A percentile compares a stretch with the other conserved stretches of the same genome.
Conservation (phyloP, 2,113 vertebrate species). For the Coturnix japonica region DNA sequence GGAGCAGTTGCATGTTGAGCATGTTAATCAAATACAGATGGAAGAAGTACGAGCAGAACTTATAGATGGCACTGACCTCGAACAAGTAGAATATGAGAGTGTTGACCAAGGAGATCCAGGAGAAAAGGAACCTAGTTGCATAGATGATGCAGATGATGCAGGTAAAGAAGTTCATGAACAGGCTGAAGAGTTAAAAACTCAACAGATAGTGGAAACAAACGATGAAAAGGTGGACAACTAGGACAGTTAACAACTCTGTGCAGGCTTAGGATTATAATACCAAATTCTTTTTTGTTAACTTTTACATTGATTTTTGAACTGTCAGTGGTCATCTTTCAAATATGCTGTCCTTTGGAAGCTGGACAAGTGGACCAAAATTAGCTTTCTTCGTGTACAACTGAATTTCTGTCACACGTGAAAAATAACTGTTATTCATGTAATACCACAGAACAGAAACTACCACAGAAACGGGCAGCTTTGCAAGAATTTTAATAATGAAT, state of each 20-base stretch:
- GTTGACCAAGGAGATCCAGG: slow-evolving; percentile 67
- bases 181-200: slow-evolving; percentile 64
- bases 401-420: slow-evolving; percentile 44
- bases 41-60: slow-evolving; percentile 83
- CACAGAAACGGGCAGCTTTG: slow-evolving; percentile 33
- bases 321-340: not conserved
- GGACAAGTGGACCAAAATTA: slow-evolving; percentile 78
- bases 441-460: slow-evolving; percentile 52
- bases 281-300: slow-evolving; percentile 70
- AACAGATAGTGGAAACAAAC: slow-evolving; percentile 28
- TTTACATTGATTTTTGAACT: slow-evolving; percentile 62
- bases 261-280: slow-evolving; percentile 62
- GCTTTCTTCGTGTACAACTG: slow-evolving; percentile 61
- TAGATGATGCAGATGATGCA: slow-evolving; percentile 22
- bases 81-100: slow-evolving; percentile 72
- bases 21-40: slow-evolving; percentile 83
- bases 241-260: slow-evolving; percentile 28
- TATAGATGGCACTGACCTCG: slow-evolving; percentile 73
- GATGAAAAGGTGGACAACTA: slow-evolving; percentile 51
- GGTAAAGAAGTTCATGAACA: slow-evolving; percentile 46
- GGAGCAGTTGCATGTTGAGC: slow-evolving; percentile 81
- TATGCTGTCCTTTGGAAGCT: slow-evolving; percentile 52
- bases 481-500: slow-evolving; percentile 66
- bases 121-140: slow-evolving; percentile 42
- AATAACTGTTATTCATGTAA: slow-evolving; percentile 17